A percentile compares a stretch with the other conserved stretches of the same genome.
phyloP scores from a whole-genome alignment of 2,797 vertebrate genomes.

The Spheniscus humboldti region DNA sequence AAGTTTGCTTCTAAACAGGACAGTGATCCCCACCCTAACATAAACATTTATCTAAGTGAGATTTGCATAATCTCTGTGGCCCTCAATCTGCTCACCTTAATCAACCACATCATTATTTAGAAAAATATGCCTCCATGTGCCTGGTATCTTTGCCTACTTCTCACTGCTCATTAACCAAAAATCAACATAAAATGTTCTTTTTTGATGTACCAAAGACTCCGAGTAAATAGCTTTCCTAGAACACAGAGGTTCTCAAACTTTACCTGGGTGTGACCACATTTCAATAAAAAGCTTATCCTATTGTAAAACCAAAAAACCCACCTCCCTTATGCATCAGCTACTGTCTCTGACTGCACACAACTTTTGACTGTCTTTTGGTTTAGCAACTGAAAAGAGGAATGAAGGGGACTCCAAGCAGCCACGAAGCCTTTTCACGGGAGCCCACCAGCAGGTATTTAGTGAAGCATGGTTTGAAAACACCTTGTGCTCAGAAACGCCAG shows the following conservation, averaged over 20 bases:
- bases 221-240: background rate
- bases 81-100: background rate
- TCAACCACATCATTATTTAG: background rate
- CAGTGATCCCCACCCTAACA: background rate
- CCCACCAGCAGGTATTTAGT: background rate
- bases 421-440: background rate
- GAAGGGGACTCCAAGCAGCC: background rate
- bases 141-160: background rate
- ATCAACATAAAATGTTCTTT: constrained; percentile 32
- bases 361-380: background rate
- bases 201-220: background rate
- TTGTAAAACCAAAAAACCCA: background rate
- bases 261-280: background rate
- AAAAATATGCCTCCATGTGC: background rate
- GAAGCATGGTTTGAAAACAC: background rate
- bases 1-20: background rate
- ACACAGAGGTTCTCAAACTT: background rate
- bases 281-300: background rate
- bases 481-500: background rate
- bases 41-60: constrained; percentile 16
- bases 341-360: background rate
- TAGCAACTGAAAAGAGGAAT: background rate
- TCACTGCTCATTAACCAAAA: constrained; percentile 44
- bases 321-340: background rate
- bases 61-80: constrained; percentile 52